These are phyloP conservation scores for Pollenia angustigena DNA, from an alignment of 2,888 invertebrate species.

Conservation along the genomic window DNA sequence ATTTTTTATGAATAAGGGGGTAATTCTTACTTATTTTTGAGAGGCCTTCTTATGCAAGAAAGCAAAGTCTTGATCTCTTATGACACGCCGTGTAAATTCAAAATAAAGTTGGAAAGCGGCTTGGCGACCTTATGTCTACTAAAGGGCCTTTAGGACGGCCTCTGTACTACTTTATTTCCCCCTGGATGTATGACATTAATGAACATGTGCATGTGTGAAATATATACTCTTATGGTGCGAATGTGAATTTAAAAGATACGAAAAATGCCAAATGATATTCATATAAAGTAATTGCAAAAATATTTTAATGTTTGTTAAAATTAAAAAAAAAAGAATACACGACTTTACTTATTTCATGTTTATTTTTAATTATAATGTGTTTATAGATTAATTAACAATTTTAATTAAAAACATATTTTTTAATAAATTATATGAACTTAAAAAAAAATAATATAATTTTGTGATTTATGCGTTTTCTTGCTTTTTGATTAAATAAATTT, in stretches of 20 bases:
- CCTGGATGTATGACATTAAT: not conserved
- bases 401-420: conserved; percentile 31
- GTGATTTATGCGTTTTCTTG: not conserved
- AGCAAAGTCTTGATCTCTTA: no score
- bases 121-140: no score
- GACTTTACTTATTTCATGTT: not conserved
- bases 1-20: no score
- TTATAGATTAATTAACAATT: conserved; percentile 19
- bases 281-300: conserved; percentile 46
- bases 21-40: no score
- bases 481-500: conserved; percentile 14
- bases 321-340: not conserved
- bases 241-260: conserved; percentile 20
- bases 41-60: no score
- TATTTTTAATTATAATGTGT: not conserved
- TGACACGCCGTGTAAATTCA: no score
- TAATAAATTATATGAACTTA: conserved; percentile 4
- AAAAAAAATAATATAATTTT: not conserved
- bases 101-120: no score
- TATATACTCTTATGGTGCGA: conserved; percentile 3
- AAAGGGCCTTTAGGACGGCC: no score
- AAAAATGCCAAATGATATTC: conserved; percentile 29
- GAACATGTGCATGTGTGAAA: not conserved
- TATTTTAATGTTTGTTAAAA: conserved; percentile 30
- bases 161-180: no score